Percentiles rank a stretch among this genome's conserved stretches.
phyloP scores from a whole-genome alignment of 92 coral and sea anemone genomes.

The Parazoanthus swiftii region DNA sequence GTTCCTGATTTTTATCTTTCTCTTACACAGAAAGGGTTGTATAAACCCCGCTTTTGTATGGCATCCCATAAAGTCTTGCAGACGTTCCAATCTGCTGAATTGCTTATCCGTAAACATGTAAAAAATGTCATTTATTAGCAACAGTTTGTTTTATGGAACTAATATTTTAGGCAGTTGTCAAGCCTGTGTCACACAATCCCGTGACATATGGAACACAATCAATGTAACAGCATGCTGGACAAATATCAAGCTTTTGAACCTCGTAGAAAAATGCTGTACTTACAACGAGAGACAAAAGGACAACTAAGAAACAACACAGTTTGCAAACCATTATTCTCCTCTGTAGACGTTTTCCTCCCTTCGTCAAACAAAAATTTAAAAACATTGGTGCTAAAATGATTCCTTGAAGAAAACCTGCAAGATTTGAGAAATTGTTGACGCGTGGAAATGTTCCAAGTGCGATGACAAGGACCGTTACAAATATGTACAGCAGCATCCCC shows the following conservation, averaged over 20 bases:
- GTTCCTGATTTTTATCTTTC: too few species aligned
- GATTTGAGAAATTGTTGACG: constrained; percentile 38
- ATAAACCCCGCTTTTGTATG: too few species aligned
- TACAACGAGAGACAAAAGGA: neutral
- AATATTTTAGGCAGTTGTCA: neutral
- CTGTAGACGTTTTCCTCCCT: neutral
- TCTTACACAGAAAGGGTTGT: too few species aligned
- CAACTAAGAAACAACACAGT: neutral
- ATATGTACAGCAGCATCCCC: constrained; percentile 27
- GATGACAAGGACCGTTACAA: constrained; percentile 16
- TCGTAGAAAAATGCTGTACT: constrained; percentile 25
- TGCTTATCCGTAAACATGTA: too few species aligned
- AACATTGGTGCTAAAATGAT: constrained; percentile 24
- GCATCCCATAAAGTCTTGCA: too few species aligned
- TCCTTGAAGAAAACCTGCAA: constrained; percentile 41
- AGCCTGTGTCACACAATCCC: constrained; percentile 21
- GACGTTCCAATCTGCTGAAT: too few species aligned
- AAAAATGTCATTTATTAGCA: neutral
- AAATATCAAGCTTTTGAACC: constrained; percentile 24
- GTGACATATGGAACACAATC: constrained; percentile 35
- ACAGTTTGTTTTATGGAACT: neutral
- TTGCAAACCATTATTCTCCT: neutral
- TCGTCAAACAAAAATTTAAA: neutral
- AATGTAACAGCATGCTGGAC: constrained; percentile 21
- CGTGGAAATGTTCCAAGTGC: constrained; percentile 37